Percentiles rank a stretch among this genome's conserved stretches.
These are phyloP conservation scores for Ormyrus pomaceus DNA, from an alignment of 2,888 invertebrate genomes.

Conservation along the genomic window DNA sequence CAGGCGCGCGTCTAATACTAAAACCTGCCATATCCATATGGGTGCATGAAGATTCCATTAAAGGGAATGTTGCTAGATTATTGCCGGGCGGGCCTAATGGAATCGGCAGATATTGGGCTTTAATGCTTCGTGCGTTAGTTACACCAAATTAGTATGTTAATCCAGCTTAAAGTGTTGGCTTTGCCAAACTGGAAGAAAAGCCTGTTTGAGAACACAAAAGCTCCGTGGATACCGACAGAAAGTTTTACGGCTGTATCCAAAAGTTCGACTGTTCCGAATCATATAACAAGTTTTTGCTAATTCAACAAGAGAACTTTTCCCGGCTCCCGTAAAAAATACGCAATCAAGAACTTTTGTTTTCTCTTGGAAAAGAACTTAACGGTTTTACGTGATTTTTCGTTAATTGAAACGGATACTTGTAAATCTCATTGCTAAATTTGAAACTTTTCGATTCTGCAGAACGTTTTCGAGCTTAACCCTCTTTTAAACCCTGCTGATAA, in stretches of 20 bases:
- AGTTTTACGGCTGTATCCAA: background rate
- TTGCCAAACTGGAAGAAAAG: background rate
- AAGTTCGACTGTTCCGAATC: conserved; percentile 15
- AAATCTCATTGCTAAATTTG: too few relatives aligned
- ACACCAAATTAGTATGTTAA: background rate
- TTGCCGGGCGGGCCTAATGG: background rate
- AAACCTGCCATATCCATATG: too few relatives aligned
- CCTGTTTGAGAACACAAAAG: background rate
- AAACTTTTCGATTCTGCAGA: too few relatives aligned
- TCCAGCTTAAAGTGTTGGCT: conserved; percentile 16
- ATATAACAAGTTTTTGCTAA: conserved; percentile 10
- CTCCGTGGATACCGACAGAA: background rate
- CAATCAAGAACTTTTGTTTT: background rate
- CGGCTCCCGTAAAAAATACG: background rate
- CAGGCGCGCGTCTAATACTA: too few relatives aligned
- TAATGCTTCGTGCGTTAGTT: too few relatives aligned
- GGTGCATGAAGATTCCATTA: background rate
- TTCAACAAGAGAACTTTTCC: conserved; percentile 10
- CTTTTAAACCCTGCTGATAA: too few relatives aligned
- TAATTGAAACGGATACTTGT: too few relatives aligned
- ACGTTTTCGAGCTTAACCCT: too few relatives aligned
- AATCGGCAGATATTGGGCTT: background rate
- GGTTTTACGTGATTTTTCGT: too few relatives aligned
- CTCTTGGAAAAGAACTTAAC: too few relatives aligned
- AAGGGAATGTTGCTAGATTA: background rate